Conservation (phyloP, 2,888 invertebrate species). For the Hyposoter dolosus region DNA sequence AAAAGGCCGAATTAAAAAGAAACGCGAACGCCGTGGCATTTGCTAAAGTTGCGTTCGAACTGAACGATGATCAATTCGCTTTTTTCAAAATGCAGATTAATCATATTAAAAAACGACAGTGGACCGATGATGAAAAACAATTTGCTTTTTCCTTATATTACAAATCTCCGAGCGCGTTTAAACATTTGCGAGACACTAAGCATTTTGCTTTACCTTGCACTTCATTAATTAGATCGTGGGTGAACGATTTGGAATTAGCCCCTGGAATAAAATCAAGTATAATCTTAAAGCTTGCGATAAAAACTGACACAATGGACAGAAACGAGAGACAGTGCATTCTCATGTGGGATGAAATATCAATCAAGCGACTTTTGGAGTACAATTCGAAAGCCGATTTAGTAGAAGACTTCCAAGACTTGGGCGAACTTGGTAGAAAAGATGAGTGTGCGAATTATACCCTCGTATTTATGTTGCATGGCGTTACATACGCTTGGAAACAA, state of each 20-base stretch:
- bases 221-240: constrained; percentile 68
- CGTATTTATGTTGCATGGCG: constrained; percentile 73
- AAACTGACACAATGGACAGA: constrained; percentile 72
- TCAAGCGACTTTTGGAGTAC: constrained; percentile 70
- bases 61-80: constrained; percentile 19
- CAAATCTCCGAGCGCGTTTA: constrained; percentile 75
- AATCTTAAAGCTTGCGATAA: constrained; percentile 67
- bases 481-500: constrained; percentile 72
- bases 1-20: not conserved
- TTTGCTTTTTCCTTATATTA: constrained; percentile 75
- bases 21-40: not conserved
- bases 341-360: constrained; percentile 73
- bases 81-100: constrained; percentile 68
- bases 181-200: constrained; percentile 69
- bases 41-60: constrained; percentile 24
- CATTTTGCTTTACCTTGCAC: constrained; percentile 73
- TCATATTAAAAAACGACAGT: constrained; percentile 68
- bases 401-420: constrained; percentile 72
- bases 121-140: constrained; percentile 73
- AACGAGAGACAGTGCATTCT: constrained; percentile 72
- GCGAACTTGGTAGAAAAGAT: constrained; percentile 63
- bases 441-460: constrained; percentile 66
- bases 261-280: constrained; percentile 71
- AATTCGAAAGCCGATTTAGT: constrained; percentile 69
- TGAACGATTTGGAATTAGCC: constrained; percentile 71